These are phyloP conservation scores for Heterochromis multidens DNA, from an alignment of 2,113 vertebrate species.

Conservation along the genomic window DNA sequence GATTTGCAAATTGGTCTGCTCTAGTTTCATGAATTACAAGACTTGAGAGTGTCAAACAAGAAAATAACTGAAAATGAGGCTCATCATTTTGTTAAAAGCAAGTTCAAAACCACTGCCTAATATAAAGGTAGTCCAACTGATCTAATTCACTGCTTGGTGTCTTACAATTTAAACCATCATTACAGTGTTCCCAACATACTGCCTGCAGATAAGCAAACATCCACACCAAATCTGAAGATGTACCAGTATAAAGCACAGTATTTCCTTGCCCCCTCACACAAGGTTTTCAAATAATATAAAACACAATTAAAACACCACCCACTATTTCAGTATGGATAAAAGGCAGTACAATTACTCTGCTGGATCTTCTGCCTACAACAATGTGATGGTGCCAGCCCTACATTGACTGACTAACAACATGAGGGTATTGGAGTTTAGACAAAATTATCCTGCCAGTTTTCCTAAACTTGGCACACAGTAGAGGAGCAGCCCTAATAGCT, in stretches of 20 bases:
- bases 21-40: background rate
- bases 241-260: background rate
- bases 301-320: slow-evolving; percentile 22
- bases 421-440: background rate
- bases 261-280: background rate
- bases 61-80: background rate
- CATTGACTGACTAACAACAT: slow-evolving; percentile 24
- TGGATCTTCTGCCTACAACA: background rate
- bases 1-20: background rate
- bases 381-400: slow-evolving; percentile 13
- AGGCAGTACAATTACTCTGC: background rate
- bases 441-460: slow-evolving; percentile 22
- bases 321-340: slow-evolving; percentile 14
- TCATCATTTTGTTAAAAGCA: background rate
- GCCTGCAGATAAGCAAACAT: background rate
- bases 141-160: background rate
- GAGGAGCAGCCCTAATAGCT: slow-evolving; percentile 2
- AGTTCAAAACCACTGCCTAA: background rate
- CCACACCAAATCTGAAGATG: background rate
- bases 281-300: background rate
- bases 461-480: slow-evolving; percentile 13
- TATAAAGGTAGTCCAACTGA: background rate
- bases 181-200: background rate
- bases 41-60: background rate
- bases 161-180: background rate